Evolutionary conservation across 92 coral and sea anemone species (phyloP), one percentile per base, ranked within the genome.

Genomic region (Zoanthus gigantus): DNA sequence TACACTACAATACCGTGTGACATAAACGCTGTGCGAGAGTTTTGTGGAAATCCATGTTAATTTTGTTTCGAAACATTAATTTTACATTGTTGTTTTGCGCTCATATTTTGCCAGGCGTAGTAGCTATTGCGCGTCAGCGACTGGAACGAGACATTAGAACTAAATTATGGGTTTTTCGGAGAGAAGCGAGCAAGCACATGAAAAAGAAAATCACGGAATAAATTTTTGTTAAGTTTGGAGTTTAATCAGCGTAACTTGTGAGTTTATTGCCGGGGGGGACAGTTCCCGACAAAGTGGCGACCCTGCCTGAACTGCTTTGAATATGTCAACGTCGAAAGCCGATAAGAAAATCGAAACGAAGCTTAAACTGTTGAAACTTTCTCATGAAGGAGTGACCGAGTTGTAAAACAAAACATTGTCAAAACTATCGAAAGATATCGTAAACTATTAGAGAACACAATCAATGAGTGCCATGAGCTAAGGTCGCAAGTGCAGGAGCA

Each of bases 401-500:
- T 85, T 14, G 78, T 37, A 7, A 34, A 53, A 34, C 52, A 28
- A 32, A 37, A 63, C 17, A 44, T 32, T 37, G 13, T 85, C 3
- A 73, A 32, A 74, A 23, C 73, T 2, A 85, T 54, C 63, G 57
- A 85, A 53, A 56, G 74, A 73, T 72, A 74, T 17, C 58, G 82
- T 34, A 85, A 71, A 46, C 72, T 57, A 32, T 54, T 85, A 0
- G 72, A 17, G 74, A 85, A 71, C 29, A 85, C 30, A 31, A 31
- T 73, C 44, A 52, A 73, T 68, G 63, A 85, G 72, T 85, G 81
- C 57, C 54, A 58, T 6, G 44, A 73, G 12, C 6, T 63, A 32
- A 76, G 63, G 81, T 52, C 83, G 9, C 63, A 45, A 45, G 89
- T 75, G 29, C 89, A 86, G 66, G 89, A 75, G 42, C 63, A 56